These are phyloP conservation scores for Dromaius novaehollandiae DNA, from an alignment of 2,113 vertebrate genomes.

Conservation along the genomic window DNA sequence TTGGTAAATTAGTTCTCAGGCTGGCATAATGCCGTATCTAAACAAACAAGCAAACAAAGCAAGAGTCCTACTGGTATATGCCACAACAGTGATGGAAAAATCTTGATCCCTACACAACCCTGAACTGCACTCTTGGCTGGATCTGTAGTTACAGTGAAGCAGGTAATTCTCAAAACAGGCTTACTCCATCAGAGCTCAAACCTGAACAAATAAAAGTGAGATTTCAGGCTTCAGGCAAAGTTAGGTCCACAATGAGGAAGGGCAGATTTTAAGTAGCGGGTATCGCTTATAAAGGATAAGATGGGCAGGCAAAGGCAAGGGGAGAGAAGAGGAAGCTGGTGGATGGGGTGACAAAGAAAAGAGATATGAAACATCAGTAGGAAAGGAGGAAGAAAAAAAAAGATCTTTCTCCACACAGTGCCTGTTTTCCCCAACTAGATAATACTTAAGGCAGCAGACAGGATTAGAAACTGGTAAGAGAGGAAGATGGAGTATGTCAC, in stretches of 20 bases:
- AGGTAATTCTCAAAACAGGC: not conserved
- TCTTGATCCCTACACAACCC: not conserved
- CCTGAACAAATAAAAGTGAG: not conserved
- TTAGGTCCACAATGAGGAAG: not conserved
- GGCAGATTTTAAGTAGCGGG: not conserved
- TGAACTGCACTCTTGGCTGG: not conserved
- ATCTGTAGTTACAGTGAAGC: not conserved
- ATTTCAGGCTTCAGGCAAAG: not conserved
- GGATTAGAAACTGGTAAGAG: not conserved
- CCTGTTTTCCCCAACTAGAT: not conserved
- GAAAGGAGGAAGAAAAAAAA: not conserved
- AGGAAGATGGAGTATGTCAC: not conserved
- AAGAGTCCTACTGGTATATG: not conserved
- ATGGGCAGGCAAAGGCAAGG: not conserved
- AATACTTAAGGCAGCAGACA: not conserved
- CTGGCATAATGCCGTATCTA: slow-evolving; percentile 18
- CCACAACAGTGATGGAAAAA: not conserved
- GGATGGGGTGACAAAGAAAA: not conserved
- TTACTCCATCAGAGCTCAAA: not conserved
- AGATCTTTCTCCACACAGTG: not conserved
- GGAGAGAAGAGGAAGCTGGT: not conserved
- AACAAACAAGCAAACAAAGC: slow-evolving; percentile 24
- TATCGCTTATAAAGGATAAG: not conserved
- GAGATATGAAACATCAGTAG: not conserved
- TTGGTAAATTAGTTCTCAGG: slow-evolving; percentile 14